Evolutionary conservation across 2,113 vertebrate species (phyloP).

Genomic region (Psammodynastes pulverulentus): DNA sequence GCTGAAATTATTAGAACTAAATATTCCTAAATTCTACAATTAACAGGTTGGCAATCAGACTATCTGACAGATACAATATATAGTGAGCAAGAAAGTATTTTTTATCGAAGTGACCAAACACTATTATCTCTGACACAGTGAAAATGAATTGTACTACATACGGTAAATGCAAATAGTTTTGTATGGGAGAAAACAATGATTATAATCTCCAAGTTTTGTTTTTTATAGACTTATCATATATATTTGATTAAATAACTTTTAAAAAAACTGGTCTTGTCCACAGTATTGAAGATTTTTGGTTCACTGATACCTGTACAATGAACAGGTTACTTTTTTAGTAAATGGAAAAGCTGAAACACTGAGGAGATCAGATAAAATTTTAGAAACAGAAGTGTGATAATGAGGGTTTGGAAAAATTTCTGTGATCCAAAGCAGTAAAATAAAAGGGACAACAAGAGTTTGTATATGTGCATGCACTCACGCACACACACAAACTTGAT

Average conservation of each 20-base stretch:
- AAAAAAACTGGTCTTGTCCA: slow-evolving; percentile 52
- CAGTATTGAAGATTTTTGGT: slow-evolving; percentile 63
- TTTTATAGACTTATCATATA: slow-evolving; percentile 59
- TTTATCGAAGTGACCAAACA: slow-evolving; percentile 50
- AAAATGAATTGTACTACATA: slow-evolving; percentile 55
- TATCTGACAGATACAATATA: background rate
- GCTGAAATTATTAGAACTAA: background rate
- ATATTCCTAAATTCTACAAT: background rate
- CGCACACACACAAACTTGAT: slow-evolving; percentile 37
- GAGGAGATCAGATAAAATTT: slow-evolving; percentile 65
- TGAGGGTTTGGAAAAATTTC: slow-evolving; percentile 45
- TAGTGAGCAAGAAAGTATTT: slow-evolving; percentile 47
- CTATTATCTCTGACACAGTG: slow-evolving; percentile 46
- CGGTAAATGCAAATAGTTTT: background rate
- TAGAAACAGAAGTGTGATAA: slow-evolving; percentile 64
- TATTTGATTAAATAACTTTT: slow-evolving; percentile 64
- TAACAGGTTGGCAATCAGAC: background rate
- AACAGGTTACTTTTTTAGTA: slow-evolving; percentile 66
- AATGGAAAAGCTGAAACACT: slow-evolving; percentile 60
- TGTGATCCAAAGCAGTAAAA: slow-evolving; percentile 54
- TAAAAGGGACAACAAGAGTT: slow-evolving; percentile 61
- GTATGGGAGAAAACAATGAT: background rate
- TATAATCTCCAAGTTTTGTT: slow-evolving; percentile 4
- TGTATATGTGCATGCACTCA: slow-evolving; percentile 45
- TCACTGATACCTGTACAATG: slow-evolving; percentile 65